Base-by-base conservation (phyloP, 2,888 invertebrate genomes). In the Amblyteles armatorius region DNA sequence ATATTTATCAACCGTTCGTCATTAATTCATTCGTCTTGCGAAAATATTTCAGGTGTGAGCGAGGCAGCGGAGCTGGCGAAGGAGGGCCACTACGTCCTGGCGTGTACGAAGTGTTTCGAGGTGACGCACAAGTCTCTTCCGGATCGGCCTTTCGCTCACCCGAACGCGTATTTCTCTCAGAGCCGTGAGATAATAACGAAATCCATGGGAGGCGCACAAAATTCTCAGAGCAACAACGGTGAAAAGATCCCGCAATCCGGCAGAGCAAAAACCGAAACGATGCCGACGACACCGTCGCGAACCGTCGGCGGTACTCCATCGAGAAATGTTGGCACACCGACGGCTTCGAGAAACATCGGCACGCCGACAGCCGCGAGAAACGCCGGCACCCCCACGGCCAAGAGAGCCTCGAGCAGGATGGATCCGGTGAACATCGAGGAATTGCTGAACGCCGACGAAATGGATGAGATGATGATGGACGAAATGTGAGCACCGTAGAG, bases 111-210 rank as follows among this genome's bases (percentile, higher is more conserved):
- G 92, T 98, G 97, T 93, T 99, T 98, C 94, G 97, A 97, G 94
- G 94, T 95, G 73, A 95, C 95, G 0, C 97, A 97, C 88, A 96
- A 96, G 88, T 94, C 95, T 5, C 94, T 95, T n/a, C 91, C 96
- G 16, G 96, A 96, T 55, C 94, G 96, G 57, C 96, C 96, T 2
- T 96, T 98, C 55, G 96, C 96, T 29, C 99, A 99, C 94, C 99
- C 99, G 0, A 99, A 99, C 94, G 97, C 97, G 88, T 99, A 97
- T 94, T 99, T 97, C 94, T 96, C 97, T 90, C 97, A 98, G 91
- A 98, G 97, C 91, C 96, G 96, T 89, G 96, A 95, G 88, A 89
- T 96, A 22, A 79, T 88, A 29, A 67, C 71, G 13, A 87, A 92
- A 86, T 89, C 90, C 57, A 29, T 87, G 52, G 74, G 74, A 16